A percentile compares a stretch with the other conserved stretches of the same genome.
These are phyloP conservation scores for Salpingus planirostris DNA, from an alignment of 2,888 invertebrate species.

Conservation along the genomic window DNA sequence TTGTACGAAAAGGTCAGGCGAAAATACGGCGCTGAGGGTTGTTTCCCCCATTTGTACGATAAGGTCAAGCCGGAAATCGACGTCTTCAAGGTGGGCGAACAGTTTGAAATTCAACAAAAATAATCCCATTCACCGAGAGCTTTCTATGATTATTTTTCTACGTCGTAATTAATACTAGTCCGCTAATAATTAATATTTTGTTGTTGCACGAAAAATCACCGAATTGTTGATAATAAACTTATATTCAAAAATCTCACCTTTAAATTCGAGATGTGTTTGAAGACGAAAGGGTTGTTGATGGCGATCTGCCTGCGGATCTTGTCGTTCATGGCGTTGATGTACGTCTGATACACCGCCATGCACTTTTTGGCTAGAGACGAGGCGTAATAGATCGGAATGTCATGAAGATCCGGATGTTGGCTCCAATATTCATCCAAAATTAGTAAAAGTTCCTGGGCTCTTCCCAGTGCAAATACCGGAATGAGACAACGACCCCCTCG, in stretches of 20 bases:
- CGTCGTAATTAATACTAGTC: too few relatives aligned
- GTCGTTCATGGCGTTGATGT: conserved; percentile 99
- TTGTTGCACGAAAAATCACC: too few relatives aligned
- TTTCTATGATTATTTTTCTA: too few relatives aligned
- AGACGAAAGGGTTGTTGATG: conserved; percentile 97
- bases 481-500: conserved; percentile 97
- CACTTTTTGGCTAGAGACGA: conserved; percentile 98
- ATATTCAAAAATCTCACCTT: conserved; percentile 58
- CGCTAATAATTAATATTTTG: background rate
- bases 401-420: conserved; percentile 92
- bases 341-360: conserved; percentile 99
- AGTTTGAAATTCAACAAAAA: conserved; percentile 20
- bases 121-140: too few relatives aligned
- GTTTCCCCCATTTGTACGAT: conserved; percentile 58
- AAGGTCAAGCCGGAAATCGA: conserved; percentile 60
- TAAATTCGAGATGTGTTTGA: conserved; percentile 91
- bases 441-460: conserved; percentile 91
- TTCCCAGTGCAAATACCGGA: conserved; percentile 95
- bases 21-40: conserved; percentile 50
- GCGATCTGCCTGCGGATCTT: conserved; percentile 93
- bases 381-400: conserved; percentile 98
- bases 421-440: conserved; percentile 98
- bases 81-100: conserved; percentile 50
- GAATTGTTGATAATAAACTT: too few relatives aligned
- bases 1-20: conserved; percentile 52